Percentiles rank a stretch among this genome's conserved stretches.
Conservation (phyloP, 1,140 invertebrate genomes). For the Drosophila ercepeae region DNA sequence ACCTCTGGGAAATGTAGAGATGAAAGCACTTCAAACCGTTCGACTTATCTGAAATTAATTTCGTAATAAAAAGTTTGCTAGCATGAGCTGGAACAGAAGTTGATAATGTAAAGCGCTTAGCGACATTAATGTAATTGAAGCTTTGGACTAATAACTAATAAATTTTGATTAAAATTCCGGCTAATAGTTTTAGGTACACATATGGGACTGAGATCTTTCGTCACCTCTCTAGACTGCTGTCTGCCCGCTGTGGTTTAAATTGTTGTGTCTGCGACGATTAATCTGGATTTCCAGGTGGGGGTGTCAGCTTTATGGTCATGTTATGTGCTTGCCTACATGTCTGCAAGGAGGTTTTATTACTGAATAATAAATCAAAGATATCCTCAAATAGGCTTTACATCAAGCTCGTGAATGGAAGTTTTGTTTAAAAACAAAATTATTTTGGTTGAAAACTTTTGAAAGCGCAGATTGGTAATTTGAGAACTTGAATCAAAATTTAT, state of each 20-base stretch:
- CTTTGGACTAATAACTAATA: background rate
- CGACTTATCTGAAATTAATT: constrained; percentile 2
- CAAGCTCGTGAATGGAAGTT: background rate
- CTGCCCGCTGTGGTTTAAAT: constrained; percentile 2
- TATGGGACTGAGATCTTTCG: background rate
- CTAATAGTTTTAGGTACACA: background rate
- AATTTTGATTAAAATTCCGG: background rate
- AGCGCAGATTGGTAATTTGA: too few relatives aligned
- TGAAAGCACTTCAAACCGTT: background rate
- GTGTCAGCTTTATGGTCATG: constrained; percentile 51
- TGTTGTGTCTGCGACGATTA: constrained; percentile 19
- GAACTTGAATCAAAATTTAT: too few relatives aligned
- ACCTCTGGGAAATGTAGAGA: background rate
- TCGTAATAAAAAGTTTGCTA: background rate
- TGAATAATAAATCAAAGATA: constrained; percentile 59
- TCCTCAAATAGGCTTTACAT: background rate
- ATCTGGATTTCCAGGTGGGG: constrained; percentile 14
- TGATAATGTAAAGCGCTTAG: constrained; percentile 5
- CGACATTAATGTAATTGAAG: background rate
- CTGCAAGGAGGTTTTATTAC: constrained; percentile 47
- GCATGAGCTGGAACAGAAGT: constrained; percentile 8
- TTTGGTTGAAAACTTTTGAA: background rate
- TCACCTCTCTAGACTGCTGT: constrained; percentile 13
- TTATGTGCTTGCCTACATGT: constrained; percentile 26
- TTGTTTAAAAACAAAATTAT: background rate